Evolutionary conservation across 2,888 invertebrate species (phyloP), one percentile per base, ranked within the genome.

Genomic region (Yponomeuta evonymella): DNA sequence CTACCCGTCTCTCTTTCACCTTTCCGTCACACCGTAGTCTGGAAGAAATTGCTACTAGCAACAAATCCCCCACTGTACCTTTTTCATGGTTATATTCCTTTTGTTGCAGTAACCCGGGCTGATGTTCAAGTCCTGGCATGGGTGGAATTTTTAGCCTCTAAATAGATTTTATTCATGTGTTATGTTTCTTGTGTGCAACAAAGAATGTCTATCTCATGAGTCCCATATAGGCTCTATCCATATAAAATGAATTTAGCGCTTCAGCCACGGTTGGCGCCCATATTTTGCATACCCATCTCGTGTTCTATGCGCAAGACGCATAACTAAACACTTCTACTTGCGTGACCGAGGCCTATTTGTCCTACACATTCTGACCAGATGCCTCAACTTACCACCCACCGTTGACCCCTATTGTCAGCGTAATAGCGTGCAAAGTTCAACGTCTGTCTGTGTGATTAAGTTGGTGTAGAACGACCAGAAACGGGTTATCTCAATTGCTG

Each of bases 401-500:
- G 51, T 58, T 4, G 51, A 12, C 51, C 12, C 51, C 12, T 58
- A 58, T 58, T 58, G 12, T 58, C 12, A 15, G 15, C 3, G 51
- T 1, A 12, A 15, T 58, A 58, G 51, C 2, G 51, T 12, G 15
- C 51, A 58, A 58, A 58, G 4, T 58, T 58, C 15, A 58, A 15
- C 15, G 51, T 58, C 15, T 58, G 15, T 58, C 8, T 58, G 3
- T 8, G 12, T 2, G 15, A 58, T 15, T 58, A 58, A 58, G 51
- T 58, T 58, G 51, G 51, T 15, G 15, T 12, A 15, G 51, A 1
- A 12, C 51, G 51, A 58, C 12, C 51, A 58, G 51, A 12, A 65
- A 33, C 65, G 65, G 65, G 65, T 33, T 65, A 64, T 65, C 65
- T 65, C 33, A 65, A 65, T 65, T 30, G 65, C 65, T 65, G 65